phyloP scores from a whole-genome alignment of 2,113 vertebrate species.

The Brachionichthys hirsutus region DNA sequence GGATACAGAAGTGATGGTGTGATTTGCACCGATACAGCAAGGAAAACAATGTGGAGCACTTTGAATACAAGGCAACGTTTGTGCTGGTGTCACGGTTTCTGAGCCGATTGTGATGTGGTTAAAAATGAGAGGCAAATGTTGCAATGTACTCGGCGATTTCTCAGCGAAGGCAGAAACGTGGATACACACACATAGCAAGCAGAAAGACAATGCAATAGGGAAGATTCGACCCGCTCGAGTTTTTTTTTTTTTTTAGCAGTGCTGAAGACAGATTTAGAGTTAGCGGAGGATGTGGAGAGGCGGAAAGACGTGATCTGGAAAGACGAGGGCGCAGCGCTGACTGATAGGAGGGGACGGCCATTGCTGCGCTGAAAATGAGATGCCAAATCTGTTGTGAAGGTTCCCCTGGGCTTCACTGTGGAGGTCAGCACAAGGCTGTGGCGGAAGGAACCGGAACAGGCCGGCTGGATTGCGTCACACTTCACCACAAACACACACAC shows the following conservation, averaged over 20 bases:
- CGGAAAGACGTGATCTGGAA: slow-evolving; percentile 69
- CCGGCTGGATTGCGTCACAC: slow-evolving; percentile 46
- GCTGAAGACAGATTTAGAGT: slow-evolving; percentile 39
- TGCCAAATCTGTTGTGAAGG: slow-evolving; percentile 79
- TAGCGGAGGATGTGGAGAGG: slow-evolving; percentile 26
- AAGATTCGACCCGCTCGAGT: slow-evolving; percentile 28
- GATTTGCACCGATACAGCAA: slow-evolving; percentile 6
- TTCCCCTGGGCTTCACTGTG: slow-evolving; percentile 71
- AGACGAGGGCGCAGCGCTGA: slow-evolving; percentile 70
- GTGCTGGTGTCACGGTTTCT: slow-evolving; percentile 14
- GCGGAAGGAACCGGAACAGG: slow-evolving; percentile 53
- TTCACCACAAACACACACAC: slow-evolving; percentile 16
- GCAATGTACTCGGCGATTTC: slow-evolving; percentile 67
- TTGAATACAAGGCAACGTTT: slow-evolving; percentile 12
- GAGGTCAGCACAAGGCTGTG: slow-evolving; percentile 73
- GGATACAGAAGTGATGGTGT: not conserved
- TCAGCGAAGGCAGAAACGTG: slow-evolving; percentile 19
- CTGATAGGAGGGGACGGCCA: slow-evolving; percentile 76
- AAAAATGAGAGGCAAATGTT: slow-evolving; percentile 64
- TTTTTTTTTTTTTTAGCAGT: slow-evolving; percentile 15
- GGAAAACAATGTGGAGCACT: too few species aligned
- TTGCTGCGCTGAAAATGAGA: slow-evolving; percentile 67
- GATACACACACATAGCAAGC: not conserved
- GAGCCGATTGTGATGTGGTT: slow-evolving; percentile 29
- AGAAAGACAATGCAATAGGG: slow-evolving; percentile 24